phyloP scores from a whole-genome alignment of 2,888 invertebrate genomes.

The Tupiocoris notatus region DNA sequence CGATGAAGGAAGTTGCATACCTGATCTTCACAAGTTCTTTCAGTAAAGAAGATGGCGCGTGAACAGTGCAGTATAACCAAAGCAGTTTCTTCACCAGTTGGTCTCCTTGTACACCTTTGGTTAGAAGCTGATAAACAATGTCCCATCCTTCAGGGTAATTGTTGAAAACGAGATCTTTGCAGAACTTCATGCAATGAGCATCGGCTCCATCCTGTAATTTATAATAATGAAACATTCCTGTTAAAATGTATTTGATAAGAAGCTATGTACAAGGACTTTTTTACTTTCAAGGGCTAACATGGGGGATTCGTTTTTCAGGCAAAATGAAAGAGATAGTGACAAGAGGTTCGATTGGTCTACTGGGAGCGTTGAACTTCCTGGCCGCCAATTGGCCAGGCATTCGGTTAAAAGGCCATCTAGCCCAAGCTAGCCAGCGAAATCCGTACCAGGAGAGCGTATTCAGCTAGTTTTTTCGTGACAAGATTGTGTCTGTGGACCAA shows the following conservation, averaged over 20 bases:
- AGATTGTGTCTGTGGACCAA: slow-evolving; percentile 56
- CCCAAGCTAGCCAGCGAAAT: background rate
- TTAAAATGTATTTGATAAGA: too few species aligned
- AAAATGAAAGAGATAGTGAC: too few species aligned
- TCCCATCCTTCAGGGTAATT: slow-evolving; percentile 32
- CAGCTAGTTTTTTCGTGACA: slow-evolving; percentile 58
- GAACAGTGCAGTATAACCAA: slow-evolving; percentile 9
- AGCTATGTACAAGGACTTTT: too few species aligned
- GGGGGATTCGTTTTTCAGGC: too few species aligned
- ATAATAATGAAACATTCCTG: too few species aligned
- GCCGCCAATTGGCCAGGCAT: too few species aligned
- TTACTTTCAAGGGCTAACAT: too few species aligned
- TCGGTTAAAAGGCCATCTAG: too few species aligned
- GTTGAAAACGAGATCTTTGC: slow-evolving; percentile 28
- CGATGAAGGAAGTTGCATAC: slow-evolving; percentile 1
- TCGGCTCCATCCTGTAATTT: slow-evolving; percentile 1
- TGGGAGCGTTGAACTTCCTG: too few species aligned
- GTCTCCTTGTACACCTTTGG: background rate
- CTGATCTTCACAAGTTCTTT: slow-evolving; percentile 2
- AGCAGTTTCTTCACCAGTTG: background rate
- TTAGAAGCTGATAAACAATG: background rate
- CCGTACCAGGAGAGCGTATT: slow-evolving; percentile 57
- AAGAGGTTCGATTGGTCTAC: too few species aligned
- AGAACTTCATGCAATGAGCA: slow-evolving; percentile 20
- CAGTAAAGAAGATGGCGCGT: slow-evolving; percentile 6